Evolutionary conservation across 2,888 invertebrate species (phyloP).

Genomic region (Arge pagana): DNA sequence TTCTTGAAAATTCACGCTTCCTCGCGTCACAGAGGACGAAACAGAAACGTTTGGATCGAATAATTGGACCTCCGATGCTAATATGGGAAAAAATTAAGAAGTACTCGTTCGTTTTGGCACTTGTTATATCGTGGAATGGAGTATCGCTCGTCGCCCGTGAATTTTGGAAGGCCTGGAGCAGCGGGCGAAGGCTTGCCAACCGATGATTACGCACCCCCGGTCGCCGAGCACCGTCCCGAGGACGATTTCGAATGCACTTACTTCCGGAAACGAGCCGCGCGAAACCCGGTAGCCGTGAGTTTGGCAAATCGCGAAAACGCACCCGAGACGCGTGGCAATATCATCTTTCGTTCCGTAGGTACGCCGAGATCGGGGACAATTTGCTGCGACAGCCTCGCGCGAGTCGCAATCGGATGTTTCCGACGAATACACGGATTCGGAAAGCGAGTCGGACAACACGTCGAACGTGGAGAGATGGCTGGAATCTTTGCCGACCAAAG

Average conservation of each 20-base stretch:
- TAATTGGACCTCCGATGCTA: constrained; percentile 11
- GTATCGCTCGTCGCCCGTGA: constrained; percentile 13
- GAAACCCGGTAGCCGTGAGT: constrained; percentile 1
- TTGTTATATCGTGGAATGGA: constrained; percentile 30
- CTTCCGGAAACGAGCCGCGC: constrained; percentile 8
- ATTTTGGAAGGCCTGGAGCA: constrained; percentile 20
- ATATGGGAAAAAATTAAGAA: constrained; percentile 22
- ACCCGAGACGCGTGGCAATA: too few relatives aligned
- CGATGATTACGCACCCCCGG: neutral
- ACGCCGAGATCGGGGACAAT: neutral
- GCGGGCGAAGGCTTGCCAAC: constrained; percentile 18
- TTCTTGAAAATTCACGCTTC: constrained; percentile 11
- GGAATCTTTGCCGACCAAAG: constrained; percentile 29
- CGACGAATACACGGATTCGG: constrained; percentile 31
- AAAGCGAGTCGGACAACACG: constrained; percentile 33
- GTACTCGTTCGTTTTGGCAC: constrained; percentile 15
- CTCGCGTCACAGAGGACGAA: neutral
- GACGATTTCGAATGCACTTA: constrained; percentile 23
- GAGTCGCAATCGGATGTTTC: constrained; percentile 18
- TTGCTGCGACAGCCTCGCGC: neutral
- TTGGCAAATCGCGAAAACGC: neutral
- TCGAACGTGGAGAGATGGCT: constrained; percentile 32
- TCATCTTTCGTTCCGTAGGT: neutral
- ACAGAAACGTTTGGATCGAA: constrained; percentile 9
- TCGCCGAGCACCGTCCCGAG: neutral